Percentiles rank a stretch among this genome's conserved stretches.
phyloP scores from a whole-genome alignment of 1,140 invertebrate species.

The Papilio xuthus region DNA sequence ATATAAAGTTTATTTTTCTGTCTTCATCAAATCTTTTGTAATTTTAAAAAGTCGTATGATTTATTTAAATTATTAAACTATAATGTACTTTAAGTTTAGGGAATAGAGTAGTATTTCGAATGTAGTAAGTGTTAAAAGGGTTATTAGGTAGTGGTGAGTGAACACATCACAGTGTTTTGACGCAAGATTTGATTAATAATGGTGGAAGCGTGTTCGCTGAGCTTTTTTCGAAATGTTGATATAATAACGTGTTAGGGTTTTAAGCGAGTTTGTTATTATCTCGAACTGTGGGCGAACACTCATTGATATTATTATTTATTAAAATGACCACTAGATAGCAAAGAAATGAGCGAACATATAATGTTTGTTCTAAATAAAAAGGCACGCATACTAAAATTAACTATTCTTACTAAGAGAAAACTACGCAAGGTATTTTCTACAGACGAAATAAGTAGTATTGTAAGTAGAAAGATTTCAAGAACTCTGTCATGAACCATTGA shows the following conservation, averaged over 20 bases:
- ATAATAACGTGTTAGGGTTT: conserved; percentile 67
- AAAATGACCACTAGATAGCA: neutral
- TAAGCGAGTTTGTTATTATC: conserved; percentile 52
- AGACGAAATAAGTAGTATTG: too few species aligned
- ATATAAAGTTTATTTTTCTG: conserved; percentile 48
- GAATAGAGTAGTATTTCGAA: conserved; percentile 35
- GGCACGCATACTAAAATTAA: too few species aligned
- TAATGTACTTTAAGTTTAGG: conserved; percentile 14
- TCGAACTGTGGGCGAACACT: conserved; percentile 41
- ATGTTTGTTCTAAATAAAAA: neutral
- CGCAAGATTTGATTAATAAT: conserved; percentile 78
- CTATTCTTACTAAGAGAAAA: too few species aligned
- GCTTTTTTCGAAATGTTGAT: conserved; percentile 68
- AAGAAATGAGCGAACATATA: neutral
- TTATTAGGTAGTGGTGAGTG: conserved; percentile 77
- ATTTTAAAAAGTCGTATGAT: conserved; percentile 29
- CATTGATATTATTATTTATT: conserved; percentile 25
- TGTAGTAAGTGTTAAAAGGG: conserved; percentile 56
- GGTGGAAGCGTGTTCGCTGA: conserved; percentile 65
- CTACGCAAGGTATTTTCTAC: too few species aligned
- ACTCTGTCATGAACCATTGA: neutral
- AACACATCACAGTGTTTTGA: conserved; percentile 78
- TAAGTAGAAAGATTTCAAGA: too few species aligned
- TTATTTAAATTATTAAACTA: neutral
- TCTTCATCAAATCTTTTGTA: neutral